Percentiles rank a stretch among this genome's conserved stretches.
Conservation (phyloP, 2,888 invertebrate species). For the Tuta absoluta region DNA sequence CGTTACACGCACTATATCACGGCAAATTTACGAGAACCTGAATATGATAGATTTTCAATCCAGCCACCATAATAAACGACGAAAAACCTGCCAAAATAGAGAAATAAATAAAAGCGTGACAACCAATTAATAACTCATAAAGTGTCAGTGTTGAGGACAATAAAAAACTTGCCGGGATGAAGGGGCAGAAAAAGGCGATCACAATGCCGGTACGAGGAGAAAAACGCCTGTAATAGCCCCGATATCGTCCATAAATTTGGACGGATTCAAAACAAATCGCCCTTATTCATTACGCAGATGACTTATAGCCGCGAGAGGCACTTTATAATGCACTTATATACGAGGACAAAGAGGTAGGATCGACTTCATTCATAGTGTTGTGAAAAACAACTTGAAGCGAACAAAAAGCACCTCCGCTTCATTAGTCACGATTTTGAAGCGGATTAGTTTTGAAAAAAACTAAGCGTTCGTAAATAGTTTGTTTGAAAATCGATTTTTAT, state of each 20-base stretch:
- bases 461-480: conserved; percentile 40
- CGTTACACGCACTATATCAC: conserved; percentile 79
- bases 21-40: conserved; percentile 79
- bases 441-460: conserved; percentile 44
- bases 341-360: conserved; percentile 61
- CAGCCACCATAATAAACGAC: conserved; percentile 72
- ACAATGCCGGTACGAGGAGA: conserved; percentile 74
- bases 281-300: conserved; percentile 81
- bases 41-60: conserved; percentile 82
- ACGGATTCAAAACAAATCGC: conserved; percentile 81
- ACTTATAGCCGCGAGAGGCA: conserved; percentile 71
- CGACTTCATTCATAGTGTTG: conserved; percentile 52
- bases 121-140: conserved; percentile 82
- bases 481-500: conserved; percentile 43
- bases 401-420: conserved; percentile 63
- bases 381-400: conserved; percentile 56
- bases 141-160: conserved; percentile 76
- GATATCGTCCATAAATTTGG: conserved; percentile 79
- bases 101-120: conserved; percentile 80
- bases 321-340: conserved; percentile 74
- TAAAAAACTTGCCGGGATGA: conserved; percentile 72
- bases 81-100: conserved; percentile 80
- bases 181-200: conserved; percentile 75
- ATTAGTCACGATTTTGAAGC: conserved; percentile 71
- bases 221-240: conserved; percentile 75